Percentiles rank a stretch among this genome's conserved stretches.
Evolutionary conservation across 2,113 vertebrate genomes (phyloP).

Genomic region (Sclerurus mexicanus): DNA sequence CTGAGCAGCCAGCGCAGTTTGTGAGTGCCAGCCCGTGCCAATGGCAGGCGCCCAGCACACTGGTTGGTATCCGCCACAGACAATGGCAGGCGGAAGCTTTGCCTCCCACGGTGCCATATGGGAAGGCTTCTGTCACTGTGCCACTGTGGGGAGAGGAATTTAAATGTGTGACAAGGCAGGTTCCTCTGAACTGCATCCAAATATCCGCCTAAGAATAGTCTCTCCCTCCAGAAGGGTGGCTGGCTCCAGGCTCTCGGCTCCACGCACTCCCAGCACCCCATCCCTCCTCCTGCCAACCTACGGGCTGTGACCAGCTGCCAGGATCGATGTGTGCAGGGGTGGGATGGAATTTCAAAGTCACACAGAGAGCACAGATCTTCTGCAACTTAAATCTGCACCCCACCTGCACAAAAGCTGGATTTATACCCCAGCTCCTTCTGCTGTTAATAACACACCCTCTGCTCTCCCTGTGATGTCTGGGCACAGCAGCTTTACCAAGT

Average conservation of each 20-base stretch:
- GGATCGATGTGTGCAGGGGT: not conserved
- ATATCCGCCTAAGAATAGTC: not conserved
- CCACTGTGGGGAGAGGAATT: not conserved
- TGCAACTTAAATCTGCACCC: not conserved
- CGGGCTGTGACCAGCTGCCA: not conserved
- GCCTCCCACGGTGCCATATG: not conserved
- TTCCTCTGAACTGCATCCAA: not conserved
- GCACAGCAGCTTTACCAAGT: not conserved
- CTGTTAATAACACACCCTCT: not conserved
- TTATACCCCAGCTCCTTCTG: not conserved
- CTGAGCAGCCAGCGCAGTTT: fast-evolving
- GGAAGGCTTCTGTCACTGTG: conserved; percentile 9
- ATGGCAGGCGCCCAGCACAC: not conserved
- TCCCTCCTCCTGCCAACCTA: not conserved
- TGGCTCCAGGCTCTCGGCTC: not conserved
- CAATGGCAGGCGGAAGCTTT: not conserved
- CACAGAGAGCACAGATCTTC: not conserved
- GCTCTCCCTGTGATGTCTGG: not conserved
- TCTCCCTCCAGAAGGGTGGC: not conserved
- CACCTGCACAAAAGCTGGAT: not conserved
- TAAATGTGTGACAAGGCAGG: not conserved
- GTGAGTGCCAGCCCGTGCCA: fast-evolving
- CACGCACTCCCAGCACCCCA: fast-evolving
- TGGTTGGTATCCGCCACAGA: not conserved
- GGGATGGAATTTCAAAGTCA: not conserved